Evolutionary conservation across 2,113 vertebrate species (phyloP).

Genomic region (Oreochromis aureus): DNA sequence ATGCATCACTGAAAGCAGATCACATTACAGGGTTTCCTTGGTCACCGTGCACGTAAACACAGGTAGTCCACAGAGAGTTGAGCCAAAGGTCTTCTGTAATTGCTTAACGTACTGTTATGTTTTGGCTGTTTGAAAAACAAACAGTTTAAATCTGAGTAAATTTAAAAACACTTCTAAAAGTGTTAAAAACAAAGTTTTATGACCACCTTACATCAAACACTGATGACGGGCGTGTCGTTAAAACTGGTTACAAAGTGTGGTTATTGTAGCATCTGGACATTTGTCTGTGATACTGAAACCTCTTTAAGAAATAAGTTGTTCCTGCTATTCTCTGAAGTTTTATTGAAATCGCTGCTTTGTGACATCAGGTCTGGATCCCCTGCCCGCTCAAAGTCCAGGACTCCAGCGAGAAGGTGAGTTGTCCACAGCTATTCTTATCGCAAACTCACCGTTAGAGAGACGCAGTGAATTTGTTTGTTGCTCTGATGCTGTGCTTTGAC

Average conservation of each 20-base stretch:
- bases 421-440: background rate
- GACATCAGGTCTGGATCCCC: constrained; percentile 68
- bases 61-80: background rate
- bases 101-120: background rate
- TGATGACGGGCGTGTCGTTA: background rate
- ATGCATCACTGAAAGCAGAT: background rate
- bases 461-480: background rate
- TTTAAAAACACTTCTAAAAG: background rate
- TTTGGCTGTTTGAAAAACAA: background rate
- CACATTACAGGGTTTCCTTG: background rate
- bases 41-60: accelerated
- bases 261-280: background rate
- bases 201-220: background rate
- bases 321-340: background rate
- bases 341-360: background rate
- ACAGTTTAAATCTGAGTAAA: background rate
- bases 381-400: constrained; percentile 72
- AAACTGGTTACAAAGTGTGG: background rate
- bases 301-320: background rate
- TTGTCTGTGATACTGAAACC: background rate
- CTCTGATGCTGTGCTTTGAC: background rate
- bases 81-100: background rate
- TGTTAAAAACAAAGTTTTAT: background rate
- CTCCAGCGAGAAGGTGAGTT: constrained; percentile 66
- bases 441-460: background rate